Conservation (phyloP, 2,113 vertebrate species). For the Pampusana beccarii region DNA sequence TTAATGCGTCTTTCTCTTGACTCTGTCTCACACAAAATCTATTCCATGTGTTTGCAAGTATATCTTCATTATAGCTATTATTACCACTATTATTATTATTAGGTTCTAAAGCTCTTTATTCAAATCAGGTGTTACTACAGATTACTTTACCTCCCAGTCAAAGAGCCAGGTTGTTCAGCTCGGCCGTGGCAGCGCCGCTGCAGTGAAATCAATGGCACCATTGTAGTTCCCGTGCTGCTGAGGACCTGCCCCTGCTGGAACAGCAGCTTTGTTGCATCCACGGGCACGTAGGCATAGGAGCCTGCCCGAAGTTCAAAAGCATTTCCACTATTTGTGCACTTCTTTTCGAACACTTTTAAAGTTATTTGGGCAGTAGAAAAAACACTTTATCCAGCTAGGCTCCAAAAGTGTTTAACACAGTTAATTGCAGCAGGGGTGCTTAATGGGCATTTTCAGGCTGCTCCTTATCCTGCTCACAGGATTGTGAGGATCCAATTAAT, state of each 20-base stretch:
- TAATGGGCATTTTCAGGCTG: conserved; percentile 21
- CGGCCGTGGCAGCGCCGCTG: background rate
- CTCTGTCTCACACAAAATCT: background rate
- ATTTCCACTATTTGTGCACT: conserved; percentile 34
- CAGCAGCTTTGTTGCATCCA: conserved; percentile 3
- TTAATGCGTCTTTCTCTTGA: background rate
- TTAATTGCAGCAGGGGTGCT: background rate
- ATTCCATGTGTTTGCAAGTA: background rate
- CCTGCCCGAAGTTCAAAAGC: background rate
- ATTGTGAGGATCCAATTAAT: conserved; percentile 39
- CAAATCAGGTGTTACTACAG: background rate
- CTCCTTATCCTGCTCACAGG: conserved; percentile 17
- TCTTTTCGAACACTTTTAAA: conserved; percentile 14
- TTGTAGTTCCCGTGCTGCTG: background rate
- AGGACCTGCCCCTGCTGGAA: conserved; percentile 3
- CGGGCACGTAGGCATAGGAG: background rate
- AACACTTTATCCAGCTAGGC: background rate
- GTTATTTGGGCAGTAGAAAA: background rate
- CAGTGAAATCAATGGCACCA: conserved; percentile 27
- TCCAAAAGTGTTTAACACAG: background rate
- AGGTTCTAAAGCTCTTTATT: background rate
- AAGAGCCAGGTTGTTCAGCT: background rate
- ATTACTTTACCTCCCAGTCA: background rate
- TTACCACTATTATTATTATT: background rate
- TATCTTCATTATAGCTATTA: background rate